Percentiles rank a stretch among this genome's conserved stretches.
Conservation (phyloP, 1,140 invertebrate species). For the Euwallacea similis region DNA sequence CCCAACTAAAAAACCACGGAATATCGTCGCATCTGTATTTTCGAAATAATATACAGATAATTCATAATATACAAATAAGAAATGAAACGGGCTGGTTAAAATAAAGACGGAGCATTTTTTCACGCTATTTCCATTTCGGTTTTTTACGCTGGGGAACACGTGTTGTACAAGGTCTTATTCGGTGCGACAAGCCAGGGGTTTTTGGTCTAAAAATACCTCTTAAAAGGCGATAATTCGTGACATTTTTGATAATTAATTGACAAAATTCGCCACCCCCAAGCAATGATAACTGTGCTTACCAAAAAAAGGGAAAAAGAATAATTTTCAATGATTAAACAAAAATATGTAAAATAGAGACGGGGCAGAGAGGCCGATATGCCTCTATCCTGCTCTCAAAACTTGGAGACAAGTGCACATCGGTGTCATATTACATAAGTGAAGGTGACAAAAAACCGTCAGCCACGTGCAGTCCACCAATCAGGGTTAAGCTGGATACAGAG, state of each 20-base stretch:
- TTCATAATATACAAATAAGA: conserved; percentile 35
- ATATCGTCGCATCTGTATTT: conserved; percentile 25
- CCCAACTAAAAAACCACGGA: conserved; percentile 32
- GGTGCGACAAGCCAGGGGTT: conserved; percentile 21
- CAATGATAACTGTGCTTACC: too few species aligned
- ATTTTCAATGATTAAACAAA: too few species aligned
- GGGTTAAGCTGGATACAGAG: conserved; percentile 9
- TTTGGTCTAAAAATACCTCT: conserved; percentile 33
- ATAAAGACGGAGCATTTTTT: conserved; percentile 31
- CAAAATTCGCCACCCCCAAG: too few species aligned
- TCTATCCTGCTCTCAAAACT: conserved; percentile 19
- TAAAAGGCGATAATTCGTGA: not conserved
- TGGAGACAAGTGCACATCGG: conserved; percentile 36
- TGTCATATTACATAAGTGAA: conserved; percentile 17
- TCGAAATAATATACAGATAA: conserved; percentile 38
- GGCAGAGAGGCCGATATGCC: not conserved
- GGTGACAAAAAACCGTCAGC: conserved; percentile 30
- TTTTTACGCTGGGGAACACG: conserved; percentile 27
- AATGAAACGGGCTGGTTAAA: conserved; percentile 33
- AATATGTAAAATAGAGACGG: not conserved
- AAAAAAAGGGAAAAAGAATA: too few species aligned
- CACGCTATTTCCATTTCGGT: conserved; percentile 24
- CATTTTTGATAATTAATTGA: too few species aligned
- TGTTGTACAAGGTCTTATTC: conserved; percentile 27
- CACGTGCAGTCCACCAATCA: conserved; percentile 40